These are phyloP conservation scores for Clarias macrocephalus DNA, from an alignment of 2,113 vertebrate species.

Conservation along the genomic window DNA sequence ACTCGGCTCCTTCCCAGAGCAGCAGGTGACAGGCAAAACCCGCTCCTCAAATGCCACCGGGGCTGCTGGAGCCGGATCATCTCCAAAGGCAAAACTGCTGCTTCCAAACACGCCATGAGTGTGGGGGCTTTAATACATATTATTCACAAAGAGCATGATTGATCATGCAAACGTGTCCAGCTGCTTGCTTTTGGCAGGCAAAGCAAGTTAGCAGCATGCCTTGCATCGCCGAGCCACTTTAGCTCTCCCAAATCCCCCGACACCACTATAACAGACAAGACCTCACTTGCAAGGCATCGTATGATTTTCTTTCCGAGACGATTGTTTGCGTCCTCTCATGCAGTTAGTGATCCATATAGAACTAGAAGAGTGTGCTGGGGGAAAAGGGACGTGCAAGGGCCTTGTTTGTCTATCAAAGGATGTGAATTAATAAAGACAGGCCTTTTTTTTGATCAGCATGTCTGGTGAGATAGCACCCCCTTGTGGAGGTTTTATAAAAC, in stretches of 20 bases:
- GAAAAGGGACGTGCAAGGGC: slow-evolving; percentile 16
- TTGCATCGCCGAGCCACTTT: slow-evolving; percentile 35
- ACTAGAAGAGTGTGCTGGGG: slow-evolving; percentile 36
- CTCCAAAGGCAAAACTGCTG: slow-evolving; percentile 76
- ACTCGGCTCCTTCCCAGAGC: slow-evolving; percentile 49
- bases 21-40: slow-evolving; percentile 74
- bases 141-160: slow-evolving; percentile 79
- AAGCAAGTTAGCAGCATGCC: slow-evolving; percentile 38
- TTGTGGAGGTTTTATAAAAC: slow-evolving; percentile 18
- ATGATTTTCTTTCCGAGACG: slow-evolving; percentile 28
- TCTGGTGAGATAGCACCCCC: slow-evolving; percentile 43
- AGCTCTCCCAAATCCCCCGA: slow-evolving; percentile 41
- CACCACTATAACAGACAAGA: slow-evolving; percentile 25
- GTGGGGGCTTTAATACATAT: slow-evolving; percentile 70
- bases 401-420: slow-evolving; percentile 45
- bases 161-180: slow-evolving; percentile 75
- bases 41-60: slow-evolving; percentile 71
- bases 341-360: slow-evolving; percentile 38
- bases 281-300: slow-evolving; percentile 16
- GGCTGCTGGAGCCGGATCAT: slow-evolving; percentile 70
- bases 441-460: slow-evolving; percentile 10
- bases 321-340: slow-evolving; percentile 41
- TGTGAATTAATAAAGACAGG: slow-evolving; percentile 31
- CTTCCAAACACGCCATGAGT: slow-evolving; percentile 60
- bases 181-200: slow-evolving; percentile 51